Conservation (phyloP, 2,888 invertebrate species). For the Mechanitis messenoides region DNA sequence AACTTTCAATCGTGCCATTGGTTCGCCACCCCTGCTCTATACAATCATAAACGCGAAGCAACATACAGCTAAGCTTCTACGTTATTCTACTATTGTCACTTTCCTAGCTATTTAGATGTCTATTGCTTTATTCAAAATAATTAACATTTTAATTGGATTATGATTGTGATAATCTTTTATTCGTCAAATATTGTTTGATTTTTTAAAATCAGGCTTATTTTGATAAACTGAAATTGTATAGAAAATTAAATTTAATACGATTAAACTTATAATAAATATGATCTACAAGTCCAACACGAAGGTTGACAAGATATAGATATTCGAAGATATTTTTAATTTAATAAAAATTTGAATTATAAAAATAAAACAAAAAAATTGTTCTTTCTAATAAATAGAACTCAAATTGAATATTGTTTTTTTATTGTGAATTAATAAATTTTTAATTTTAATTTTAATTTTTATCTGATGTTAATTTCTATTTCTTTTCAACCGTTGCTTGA, state of each 20-base stretch:
- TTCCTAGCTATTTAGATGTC: slow-evolving; percentile 52
- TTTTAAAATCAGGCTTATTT: no score
- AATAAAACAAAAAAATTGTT: no score
- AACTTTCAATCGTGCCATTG: no score
- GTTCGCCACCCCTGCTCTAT: slow-evolving; percentile 26
- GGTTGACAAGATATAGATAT: slow-evolving; percentile 16
- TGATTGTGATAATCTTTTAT: not conserved
- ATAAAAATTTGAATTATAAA: no score
- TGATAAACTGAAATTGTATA: no score
- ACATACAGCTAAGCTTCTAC: slow-evolving; percentile 68
- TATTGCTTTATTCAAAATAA: slow-evolving; percentile 18
- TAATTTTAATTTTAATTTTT: not conserved
- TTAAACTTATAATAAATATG: slow-evolving; percentile 14
- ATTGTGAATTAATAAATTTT: no score
- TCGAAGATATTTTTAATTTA: no score
- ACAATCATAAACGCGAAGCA: slow-evolving; percentile 55
- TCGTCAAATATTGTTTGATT: not conserved
- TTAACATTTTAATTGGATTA: not conserved
- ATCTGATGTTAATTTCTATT: slow-evolving; percentile 6
- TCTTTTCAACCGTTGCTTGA: slow-evolving; percentile 19
- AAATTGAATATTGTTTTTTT: no score
- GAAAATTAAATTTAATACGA: no score
- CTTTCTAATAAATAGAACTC: no score
- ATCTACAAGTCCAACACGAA: slow-evolving; percentile 20
- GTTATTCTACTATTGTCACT: slow-evolving; percentile 73